Evolutionary conservation across 1,140 invertebrate genomes (phyloP), one percentile per base, ranked within the genome.

Genomic region (Odontomachus brunneus): DNA sequence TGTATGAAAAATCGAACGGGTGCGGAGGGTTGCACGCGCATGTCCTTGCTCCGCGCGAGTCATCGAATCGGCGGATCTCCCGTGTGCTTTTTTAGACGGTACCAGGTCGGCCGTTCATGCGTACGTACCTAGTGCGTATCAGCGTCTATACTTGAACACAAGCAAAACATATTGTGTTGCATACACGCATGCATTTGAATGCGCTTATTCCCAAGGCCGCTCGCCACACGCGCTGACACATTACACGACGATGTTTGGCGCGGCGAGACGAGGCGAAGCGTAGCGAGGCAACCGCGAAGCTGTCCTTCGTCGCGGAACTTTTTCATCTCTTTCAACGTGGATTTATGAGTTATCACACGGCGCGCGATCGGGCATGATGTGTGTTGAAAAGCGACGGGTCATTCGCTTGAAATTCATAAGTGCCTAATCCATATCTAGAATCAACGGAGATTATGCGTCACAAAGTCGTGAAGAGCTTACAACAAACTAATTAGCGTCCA

Each of bases 11-110:
- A 65, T 65, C 44, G 3, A 65, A 48, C 4, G 63, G 11, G 12
- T 11, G 2, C 60, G n/a, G n/a, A 33, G n/a, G 29, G 26, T 38
- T 22, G 55, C 24, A 38, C 44, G 44, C 11, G 1, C 44, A 15
- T 67, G 89, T 90, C 90, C 89, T 91, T 89, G 89, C 84, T 75
- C 84, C 87, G 84, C 83, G 82, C 85, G 78, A 78, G 24, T 73
- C 86, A 89, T 89, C 84, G 89, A 89, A 88, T 76, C 82, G 88
- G 86, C 82, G 89, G 86, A 91, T 88, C 81, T 73, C 86, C 73
- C 85, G 83, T 85, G 89, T 90, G 87, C 85, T 89, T 91, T 91
- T 89, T 89, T 90, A 89, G 84, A 88, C 83, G 85, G 89, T 88
- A 86, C 80, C 65, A 80, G 84, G 80, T 75, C 75, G 81, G 71